These are phyloP conservation scores for Halictus quadricinctus DNA, from an alignment of 2,888 invertebrate genomes.

Conservation along the genomic window DNA sequence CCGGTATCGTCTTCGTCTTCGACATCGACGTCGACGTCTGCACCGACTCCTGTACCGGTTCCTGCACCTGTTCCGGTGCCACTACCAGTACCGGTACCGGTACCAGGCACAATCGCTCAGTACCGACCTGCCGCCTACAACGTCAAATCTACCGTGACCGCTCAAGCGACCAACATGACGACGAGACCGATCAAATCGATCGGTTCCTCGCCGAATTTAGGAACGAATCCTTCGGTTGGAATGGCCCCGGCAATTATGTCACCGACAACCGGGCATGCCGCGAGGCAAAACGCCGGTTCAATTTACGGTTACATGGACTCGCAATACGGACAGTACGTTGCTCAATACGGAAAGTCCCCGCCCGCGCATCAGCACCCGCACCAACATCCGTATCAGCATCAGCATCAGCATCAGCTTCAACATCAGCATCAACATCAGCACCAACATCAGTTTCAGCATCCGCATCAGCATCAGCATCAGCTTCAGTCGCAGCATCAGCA, in stretches of 20 bases:
- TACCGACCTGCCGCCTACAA: constrained; percentile 74
- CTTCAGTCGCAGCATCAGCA: neutral
- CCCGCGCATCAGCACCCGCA: constrained; percentile 43
- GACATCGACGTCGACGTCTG: neutral
- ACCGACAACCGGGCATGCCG: constrained; percentile 25
- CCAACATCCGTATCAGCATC: constrained; percentile 27
- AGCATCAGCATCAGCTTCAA: neutral
- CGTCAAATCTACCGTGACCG: constrained; percentile 71
- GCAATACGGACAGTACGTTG: constrained; percentile 67
- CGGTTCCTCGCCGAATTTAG: constrained; percentile 78
- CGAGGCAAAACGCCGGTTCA: constrained; percentile 51
- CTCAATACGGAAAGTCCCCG: constrained; percentile 65
- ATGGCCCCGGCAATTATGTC: constrained; percentile 63
- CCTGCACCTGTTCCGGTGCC: constrained; percentile 32
- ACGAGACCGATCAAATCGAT: constrained; percentile 74
- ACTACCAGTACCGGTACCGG: constrained; percentile 7
- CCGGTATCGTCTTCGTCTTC: constrained; percentile 14
- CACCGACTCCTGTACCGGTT: neutral
- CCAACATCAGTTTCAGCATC: constrained; percentile 10
- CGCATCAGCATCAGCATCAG: constrained; percentile 23
- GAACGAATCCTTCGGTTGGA: constrained; percentile 65
- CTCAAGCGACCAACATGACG: constrained; percentile 69
- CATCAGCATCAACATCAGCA: constrained; percentile 7
- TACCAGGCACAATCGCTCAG: constrained; percentile 66
- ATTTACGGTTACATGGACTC: constrained; percentile 73